phyloP scores from a whole-genome alignment of 2,113 vertebrate species.

The Hiodon alosoides region DNA sequence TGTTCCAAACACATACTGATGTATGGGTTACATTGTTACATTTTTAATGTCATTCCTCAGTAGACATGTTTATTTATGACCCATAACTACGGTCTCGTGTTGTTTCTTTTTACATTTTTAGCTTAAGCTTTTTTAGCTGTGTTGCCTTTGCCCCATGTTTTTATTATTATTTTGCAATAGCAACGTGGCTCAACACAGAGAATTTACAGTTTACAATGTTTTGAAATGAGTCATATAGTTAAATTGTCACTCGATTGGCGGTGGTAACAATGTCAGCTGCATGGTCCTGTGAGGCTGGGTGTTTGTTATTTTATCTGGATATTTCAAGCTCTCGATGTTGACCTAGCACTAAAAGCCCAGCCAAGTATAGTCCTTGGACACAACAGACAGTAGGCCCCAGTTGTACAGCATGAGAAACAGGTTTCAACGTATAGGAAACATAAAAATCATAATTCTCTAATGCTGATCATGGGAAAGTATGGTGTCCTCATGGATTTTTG shows the following conservation, averaged over 20 bases:
- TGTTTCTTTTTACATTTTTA: too few species aligned
- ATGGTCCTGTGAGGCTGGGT: constrained; percentile 21
- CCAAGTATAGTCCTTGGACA: constrained; percentile 20
- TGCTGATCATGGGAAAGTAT: constrained; percentile 40
- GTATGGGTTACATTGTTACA: too few species aligned
- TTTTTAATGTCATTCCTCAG: too few species aligned
- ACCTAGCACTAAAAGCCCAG: constrained; percentile 24
- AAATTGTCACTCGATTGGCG: not conserved
- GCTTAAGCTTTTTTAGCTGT: too few species aligned
- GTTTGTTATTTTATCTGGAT: constrained; percentile 37
- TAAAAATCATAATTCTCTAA: constrained; percentile 30
- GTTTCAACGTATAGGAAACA: constrained; percentile 29
- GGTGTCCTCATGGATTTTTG: constrained; percentile 23
- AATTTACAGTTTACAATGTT: not conserved
- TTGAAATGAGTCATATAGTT: constrained; percentile 6
- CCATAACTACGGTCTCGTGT: too few species aligned
- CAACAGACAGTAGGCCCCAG: not conserved
- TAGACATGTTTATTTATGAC: too few species aligned
- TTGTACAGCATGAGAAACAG: constrained; percentile 28
- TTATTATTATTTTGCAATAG: not conserved
- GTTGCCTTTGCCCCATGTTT: not conserved
- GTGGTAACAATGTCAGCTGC: constrained; percentile 20
- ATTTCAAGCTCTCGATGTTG: constrained; percentile 31
- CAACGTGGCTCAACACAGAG: not conserved
- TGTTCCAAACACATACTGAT: too few species aligned